Percentiles rank a stretch among this genome's conserved stretches.
These are phyloP conservation scores for Myiozetetes cayanensis DNA, from an alignment of 2,113 vertebrate genomes.

Conservation along the genomic window DNA sequence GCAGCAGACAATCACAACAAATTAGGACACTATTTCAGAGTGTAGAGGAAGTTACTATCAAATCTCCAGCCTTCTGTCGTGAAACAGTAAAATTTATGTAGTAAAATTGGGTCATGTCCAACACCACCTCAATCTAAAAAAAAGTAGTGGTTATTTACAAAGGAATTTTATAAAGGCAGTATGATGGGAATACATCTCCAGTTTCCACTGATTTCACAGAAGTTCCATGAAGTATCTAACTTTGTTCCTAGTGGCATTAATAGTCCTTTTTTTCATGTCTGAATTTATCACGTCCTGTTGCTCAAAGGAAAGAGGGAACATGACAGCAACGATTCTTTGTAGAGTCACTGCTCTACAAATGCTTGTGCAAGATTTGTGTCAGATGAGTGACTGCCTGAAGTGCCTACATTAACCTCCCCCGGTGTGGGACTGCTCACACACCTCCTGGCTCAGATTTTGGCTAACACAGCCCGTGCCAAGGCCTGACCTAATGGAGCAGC, in stretches of 20 bases:
- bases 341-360: neutral
- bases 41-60: neutral
- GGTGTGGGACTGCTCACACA: neutral
- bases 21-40: neutral
- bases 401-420: neutral
- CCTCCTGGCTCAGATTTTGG: neutral
- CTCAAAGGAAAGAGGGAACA: neutral
- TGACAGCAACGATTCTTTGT: neutral
- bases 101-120: neutral
- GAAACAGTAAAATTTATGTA: neutral
- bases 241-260: neutral
- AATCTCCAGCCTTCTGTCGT: neutral
- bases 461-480: neutral
- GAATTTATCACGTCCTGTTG: neutral
- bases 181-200: neutral
- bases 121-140: neutral
- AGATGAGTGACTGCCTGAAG: neutral
- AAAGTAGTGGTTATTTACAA: neutral
- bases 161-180: neutral
- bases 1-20: neutral
- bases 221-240: neutral
- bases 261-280: neutral
- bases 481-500: neutral
- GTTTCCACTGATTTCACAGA: neutral
- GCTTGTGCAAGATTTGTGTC: fast-evolving